Evolutionary conservation across 1,140 invertebrate genomes (phyloP).

Genomic region (Zophobas atratus): DNA sequence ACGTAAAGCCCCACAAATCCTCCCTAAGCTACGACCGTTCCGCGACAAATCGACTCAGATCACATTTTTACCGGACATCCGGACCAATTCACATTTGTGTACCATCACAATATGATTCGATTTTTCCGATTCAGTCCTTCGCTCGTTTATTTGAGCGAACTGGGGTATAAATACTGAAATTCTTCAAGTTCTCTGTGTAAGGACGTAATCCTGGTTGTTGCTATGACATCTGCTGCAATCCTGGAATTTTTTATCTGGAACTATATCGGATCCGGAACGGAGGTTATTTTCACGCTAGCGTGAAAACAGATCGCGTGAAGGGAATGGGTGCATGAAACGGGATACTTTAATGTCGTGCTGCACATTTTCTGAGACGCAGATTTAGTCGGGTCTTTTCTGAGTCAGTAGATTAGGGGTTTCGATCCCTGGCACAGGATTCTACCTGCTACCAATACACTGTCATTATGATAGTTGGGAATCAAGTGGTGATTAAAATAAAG

Average conservation of each 20-base stretch:
- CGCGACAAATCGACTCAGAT: conserved; percentile 33
- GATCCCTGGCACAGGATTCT: too few relatives aligned
- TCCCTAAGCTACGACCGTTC: conserved; percentile 10
- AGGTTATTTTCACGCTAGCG: too few relatives aligned
- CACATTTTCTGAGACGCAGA: too few relatives aligned
- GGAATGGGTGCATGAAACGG: too few relatives aligned
- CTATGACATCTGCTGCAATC: conserved; percentile 7
- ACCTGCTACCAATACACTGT: too few relatives aligned
- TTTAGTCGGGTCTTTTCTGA: too few relatives aligned
- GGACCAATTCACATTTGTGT: conserved; percentile 29
- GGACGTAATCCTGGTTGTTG: neutral
- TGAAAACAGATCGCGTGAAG: too few relatives aligned
- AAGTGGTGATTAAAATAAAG: too few relatives aligned
- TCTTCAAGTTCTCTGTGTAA: conserved; percentile 2
- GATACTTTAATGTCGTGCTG: too few relatives aligned
- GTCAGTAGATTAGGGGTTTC: too few relatives aligned
- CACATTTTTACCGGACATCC: conserved; percentile 32
- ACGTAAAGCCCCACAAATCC: conserved; percentile 21
- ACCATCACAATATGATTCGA: conserved; percentile 16
- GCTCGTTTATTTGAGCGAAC: conserved; percentile 1
- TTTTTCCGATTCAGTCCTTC: conserved; percentile 2
- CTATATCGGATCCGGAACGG: too few relatives aligned
- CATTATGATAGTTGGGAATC: too few relatives aligned
- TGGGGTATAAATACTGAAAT: conserved; percentile 1
- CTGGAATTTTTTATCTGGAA: neutral